Evolutionary conservation across 2,888 invertebrate genomes (phyloP).

Genomic region (Drosophila gaucha): DNA sequence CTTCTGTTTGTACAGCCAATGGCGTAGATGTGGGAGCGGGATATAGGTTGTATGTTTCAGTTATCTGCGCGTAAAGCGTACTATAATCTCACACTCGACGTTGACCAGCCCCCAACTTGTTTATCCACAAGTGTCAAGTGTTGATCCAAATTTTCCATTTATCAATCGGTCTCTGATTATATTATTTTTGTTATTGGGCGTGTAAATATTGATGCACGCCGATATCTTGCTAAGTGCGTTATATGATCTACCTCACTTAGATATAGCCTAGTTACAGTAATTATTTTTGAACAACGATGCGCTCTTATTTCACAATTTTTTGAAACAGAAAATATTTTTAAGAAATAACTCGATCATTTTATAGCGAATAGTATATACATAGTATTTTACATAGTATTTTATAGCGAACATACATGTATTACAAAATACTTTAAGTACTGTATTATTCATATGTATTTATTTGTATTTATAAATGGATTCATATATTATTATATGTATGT

Average conservation of each 20-base stretch:
- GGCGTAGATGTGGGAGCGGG: slow-evolving; percentile 76
- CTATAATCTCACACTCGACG: slow-evolving; percentile 48
- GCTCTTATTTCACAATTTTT: slow-evolving; percentile 25
- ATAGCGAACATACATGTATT: too few relatives aligned
- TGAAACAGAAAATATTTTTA: not conserved
- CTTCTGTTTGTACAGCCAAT: slow-evolving; percentile 62
- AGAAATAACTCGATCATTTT: too few relatives aligned
- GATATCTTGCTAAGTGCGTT: slow-evolving; percentile 31
- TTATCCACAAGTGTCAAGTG: slow-evolving; percentile 41
- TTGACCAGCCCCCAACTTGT: slow-evolving; percentile 54
- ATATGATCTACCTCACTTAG: slow-evolving; percentile 8
- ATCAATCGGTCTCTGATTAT: slow-evolving; percentile 28
- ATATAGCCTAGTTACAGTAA: not conserved
- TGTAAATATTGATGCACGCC: slow-evolving; percentile 43
- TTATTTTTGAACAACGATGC: too few relatives aligned
- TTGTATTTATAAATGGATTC: too few relatives aligned
- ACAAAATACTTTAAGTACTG: not conserved
- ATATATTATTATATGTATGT: too few relatives aligned
- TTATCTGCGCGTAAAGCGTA: slow-evolving; percentile 37
- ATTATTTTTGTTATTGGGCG: slow-evolving; percentile 36
- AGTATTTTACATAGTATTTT: too few relatives aligned
- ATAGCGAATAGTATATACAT: too few relatives aligned
- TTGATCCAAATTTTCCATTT: slow-evolving; percentile 50
- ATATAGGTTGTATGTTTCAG: slow-evolving; percentile 79
- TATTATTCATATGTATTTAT: not conserved